Evolutionary conservation across 1,140 invertebrate genomes (phyloP), one percentile per base, ranked within the genome.

Genomic region (Drosophila miranda): DNA sequence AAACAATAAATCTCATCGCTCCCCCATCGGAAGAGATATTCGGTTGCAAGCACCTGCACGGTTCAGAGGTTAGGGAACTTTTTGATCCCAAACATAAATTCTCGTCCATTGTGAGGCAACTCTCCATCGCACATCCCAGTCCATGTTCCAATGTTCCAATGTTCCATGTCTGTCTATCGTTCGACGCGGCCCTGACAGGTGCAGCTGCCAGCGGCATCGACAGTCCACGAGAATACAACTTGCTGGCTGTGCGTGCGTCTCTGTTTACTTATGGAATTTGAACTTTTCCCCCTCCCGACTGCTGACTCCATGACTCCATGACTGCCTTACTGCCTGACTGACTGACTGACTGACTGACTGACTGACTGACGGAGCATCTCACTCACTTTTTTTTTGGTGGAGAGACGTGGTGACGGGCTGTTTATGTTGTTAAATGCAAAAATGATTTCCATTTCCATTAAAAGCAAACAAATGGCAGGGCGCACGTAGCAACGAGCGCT

Each of bases 351-450:
- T 57, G 55, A 43, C 43, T 54, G 55, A 49, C 73, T 67, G 68
- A 68, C 68, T 57, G 55, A 43, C 51, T 59, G 54, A 50, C 49
- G 46, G 48, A 52, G 43, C 73, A 61, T 55, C 77, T 80, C 59
- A 62, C 54, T 73, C 57, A 49, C 53, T 73, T 53, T 54, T 53
- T 54, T 53, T 72, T 62, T 49, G 16, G 45, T 38, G 44, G 54
- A 53, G 78, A 50, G 60, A 50, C 23, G 38, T 42, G 63, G 61
- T 60, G 76, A 64, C 67, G 56, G 71, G 38, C 82, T 84, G 82
- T 86, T 86, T 87, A 71, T 86, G 78, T 75, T 87, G 82, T 87
- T 87, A 87, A 87, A 87, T 87, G 82, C 82, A 87, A 87, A 87
- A 87, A 87, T 87, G 70, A 87, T 87, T 87, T 82, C 78, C 82